Percentiles rank a stretch among this genome's conserved stretches.
Conservation (phyloP, 2,113 vertebrate species). For the Colossoma macropomum region DNA sequence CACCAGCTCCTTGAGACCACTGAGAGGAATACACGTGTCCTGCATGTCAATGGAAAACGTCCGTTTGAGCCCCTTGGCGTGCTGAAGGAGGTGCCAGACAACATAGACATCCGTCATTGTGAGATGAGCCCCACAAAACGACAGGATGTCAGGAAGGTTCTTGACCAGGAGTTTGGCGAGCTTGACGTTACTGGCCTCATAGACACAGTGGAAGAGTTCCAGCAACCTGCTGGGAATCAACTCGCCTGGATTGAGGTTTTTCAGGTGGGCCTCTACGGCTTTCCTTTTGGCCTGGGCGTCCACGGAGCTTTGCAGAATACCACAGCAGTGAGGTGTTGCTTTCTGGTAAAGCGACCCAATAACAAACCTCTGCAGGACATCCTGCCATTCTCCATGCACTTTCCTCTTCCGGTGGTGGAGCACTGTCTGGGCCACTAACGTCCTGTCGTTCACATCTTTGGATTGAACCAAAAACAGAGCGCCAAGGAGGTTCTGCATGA, state of each 20-base stretch:
- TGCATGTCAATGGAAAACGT: conserved; percentile 84
- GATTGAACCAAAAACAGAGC: conserved; percentile 80
- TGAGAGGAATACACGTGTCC: conserved; percentile 78
- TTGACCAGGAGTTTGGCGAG: conserved; percentile 74
- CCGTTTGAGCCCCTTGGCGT: conserved; percentile 63
- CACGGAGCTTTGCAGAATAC: conserved; percentile 40
- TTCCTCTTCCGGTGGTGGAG: conserved; percentile 80
- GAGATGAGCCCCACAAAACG: conserved; percentile 81
- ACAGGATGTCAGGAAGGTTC: conserved; percentile 77
- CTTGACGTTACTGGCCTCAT: conserved; percentile 73
- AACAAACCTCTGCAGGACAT: conserved; percentile 81
- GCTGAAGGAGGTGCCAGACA: conserved; percentile 75
- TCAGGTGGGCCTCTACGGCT: conserved; percentile 74
- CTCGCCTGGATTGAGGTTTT: conserved; percentile 67
- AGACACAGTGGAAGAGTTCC: conserved; percentile 84
- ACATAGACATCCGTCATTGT: conserved; percentile 79
- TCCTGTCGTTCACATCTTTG: conserved; percentile 79
- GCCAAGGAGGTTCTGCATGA: conserved; percentile 85
- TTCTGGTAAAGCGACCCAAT: conserved; percentile 83
- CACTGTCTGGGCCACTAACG: conserved; percentile 75
- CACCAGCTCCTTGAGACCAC: conserved; percentile 81
- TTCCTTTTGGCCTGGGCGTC: conserved; percentile 70
- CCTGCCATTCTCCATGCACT: conserved; percentile 81
- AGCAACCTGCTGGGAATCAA: conserved; percentile 80
- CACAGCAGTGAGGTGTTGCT: conserved; percentile 50